phyloP scores from a whole-genome alignment of 2,113 vertebrate species.

The Pica pica region DNA sequence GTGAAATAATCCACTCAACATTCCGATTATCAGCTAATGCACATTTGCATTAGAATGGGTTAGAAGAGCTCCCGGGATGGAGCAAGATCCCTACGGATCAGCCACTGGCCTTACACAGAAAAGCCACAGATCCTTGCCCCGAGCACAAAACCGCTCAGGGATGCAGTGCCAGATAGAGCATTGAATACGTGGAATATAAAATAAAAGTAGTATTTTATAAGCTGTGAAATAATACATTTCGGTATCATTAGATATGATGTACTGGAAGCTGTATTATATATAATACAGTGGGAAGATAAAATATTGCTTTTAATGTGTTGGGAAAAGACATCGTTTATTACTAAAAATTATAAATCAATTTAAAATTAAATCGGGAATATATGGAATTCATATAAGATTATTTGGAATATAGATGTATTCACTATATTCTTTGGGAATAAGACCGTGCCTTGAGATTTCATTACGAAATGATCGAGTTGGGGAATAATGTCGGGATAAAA shows the following conservation, averaged over 20 bases:
- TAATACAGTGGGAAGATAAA: too few relatives aligned
- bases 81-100: background rate
- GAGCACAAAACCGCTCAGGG: background rate
- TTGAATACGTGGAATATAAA: background rate
- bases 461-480: fast-evolving
- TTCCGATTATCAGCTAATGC: slow-evolving; percentile 21
- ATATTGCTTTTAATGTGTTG: background rate
- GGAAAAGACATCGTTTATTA: fast-evolving
- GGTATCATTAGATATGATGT: background rate
- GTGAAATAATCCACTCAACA: slow-evolving; percentile 49
- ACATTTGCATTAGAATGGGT: slow-evolving; percentile 45
- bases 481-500: fast-evolving
- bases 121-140: background rate
- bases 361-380: background rate
- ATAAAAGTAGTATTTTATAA: background rate
- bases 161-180: fast-evolving
- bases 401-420: background rate
- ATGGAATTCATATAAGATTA: fast-evolving
- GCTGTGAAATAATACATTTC: background rate
- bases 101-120: background rate
- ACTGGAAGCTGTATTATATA: background rate
- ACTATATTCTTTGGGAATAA: background rate
- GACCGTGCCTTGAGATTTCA: fast-evolving
- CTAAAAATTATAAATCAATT: background rate
- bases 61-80: background rate